Conservation (phyloP, 2,113 vertebrate species). For the Ailurus styani region DNA sequence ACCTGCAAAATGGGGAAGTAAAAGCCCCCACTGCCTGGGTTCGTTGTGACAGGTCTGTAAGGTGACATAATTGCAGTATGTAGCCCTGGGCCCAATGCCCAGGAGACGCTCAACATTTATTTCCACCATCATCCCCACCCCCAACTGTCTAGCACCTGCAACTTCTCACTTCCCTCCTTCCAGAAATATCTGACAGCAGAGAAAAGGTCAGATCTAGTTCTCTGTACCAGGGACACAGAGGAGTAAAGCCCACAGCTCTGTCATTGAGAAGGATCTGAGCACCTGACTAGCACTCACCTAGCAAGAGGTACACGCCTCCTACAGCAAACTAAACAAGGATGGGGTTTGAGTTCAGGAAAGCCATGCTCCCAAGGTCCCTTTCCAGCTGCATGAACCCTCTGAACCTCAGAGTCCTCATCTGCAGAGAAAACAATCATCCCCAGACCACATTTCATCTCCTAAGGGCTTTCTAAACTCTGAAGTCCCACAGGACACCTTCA, state of each 20-base stretch:
- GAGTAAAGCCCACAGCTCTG: background rate
- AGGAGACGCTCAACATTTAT: background rate
- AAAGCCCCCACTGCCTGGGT: background rate
- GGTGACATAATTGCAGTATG: rapidly evolving
- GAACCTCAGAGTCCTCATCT: background rate
- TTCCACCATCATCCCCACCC: background rate
- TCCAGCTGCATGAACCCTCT: background rate
- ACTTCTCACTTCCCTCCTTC: background rate
- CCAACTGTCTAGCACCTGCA: background rate
- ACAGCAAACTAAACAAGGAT: background rate
- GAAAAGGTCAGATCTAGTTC: background rate
- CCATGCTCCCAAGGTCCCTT: rapidly evolving
- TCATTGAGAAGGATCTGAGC: background rate
- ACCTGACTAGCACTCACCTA: background rate
- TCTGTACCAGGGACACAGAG: background rate
- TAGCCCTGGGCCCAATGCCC: background rate
- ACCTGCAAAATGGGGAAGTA: background rate
- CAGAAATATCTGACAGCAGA: background rate
- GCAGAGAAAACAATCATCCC: background rate
- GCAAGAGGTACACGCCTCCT: background rate
- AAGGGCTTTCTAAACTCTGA: background rate
- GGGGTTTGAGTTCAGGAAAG: background rate
- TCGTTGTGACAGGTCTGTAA: background rate
- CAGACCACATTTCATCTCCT: background rate
- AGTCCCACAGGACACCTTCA: rapidly evolving